phyloP scores from a whole-genome alignment of 2,888 invertebrate genomes.

The Xanthia togata region DNA sequence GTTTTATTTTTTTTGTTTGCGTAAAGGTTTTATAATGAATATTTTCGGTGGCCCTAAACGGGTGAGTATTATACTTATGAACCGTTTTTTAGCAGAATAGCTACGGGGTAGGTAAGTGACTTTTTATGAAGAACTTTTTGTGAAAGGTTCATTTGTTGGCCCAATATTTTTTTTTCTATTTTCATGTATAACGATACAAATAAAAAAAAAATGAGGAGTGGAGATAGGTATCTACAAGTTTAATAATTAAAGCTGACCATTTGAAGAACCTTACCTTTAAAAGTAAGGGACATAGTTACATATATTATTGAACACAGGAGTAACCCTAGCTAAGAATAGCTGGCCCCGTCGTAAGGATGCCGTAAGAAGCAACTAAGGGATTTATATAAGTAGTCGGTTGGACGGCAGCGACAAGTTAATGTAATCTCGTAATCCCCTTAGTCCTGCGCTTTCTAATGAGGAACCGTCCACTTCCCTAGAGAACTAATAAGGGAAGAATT shows the following conservation, averaged over 20 bases:
- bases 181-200: too few relatives aligned
- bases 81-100: conserved; percentile 5
- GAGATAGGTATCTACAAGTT: not conserved
- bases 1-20: conserved; percentile 21
- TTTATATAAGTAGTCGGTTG: conserved; percentile 55
- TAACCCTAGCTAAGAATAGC: conserved; percentile 21
- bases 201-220: too few relatives aligned
- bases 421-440: conserved; percentile 53
- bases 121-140: not conserved
- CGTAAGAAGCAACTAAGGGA: conserved; percentile 56
- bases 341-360: conserved; percentile 22
- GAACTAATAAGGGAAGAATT: conserved; percentile 35
- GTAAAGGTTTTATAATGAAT: conserved; percentile 23
- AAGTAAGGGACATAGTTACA: not conserved
- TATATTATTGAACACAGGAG: conserved; percentile 3
- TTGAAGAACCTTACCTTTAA: not conserved
- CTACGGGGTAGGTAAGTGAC: not conserved
- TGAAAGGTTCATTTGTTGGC: not conserved
- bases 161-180: not conserved
- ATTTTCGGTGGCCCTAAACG: conserved; percentile 8
- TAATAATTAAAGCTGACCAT: not conserved
- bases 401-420: conserved; percentile 43
- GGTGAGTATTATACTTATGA: conserved; percentile 5
- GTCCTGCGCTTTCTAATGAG: conserved; percentile 44
- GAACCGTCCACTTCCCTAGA: conserved; percentile 40